Base-by-base conservation (phyloP, 2,797 vertebrate species). In the Enteromius unitaeniatus region DNA sequence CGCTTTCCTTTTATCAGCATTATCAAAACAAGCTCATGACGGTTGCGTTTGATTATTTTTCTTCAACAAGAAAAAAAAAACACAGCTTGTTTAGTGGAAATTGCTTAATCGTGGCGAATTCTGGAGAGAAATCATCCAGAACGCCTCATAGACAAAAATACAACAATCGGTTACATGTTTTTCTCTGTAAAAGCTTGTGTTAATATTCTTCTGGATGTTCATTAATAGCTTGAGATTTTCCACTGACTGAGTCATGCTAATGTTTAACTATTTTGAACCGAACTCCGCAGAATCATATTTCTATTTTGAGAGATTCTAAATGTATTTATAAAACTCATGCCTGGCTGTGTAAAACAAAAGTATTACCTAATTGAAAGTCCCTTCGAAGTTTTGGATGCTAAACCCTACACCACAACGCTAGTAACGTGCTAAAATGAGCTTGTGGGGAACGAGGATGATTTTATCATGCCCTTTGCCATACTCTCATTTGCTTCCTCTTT, bases 401-500 rank as follows among this genome's bases (percentile, higher is more conserved):
- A 70, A 60, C 49, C 75, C 58, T 79, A 82, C 84, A 84, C 51
- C 26, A 21, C 85, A 55, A 23, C 4, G 40, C 65, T 81, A n/a
- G 82, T 31, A 82, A 77, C 49, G 42, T 53, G 76, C 78, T 47
- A 34, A 70, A 78, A 84, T 80, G 84, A 84, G 85, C 78, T 84
- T 78, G 69, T 74, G 78, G 78, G 58, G 82, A 86, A 83, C 47
- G 75, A 80, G 85, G 76, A 83, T 83, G 82, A 87, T 87, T 79
- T 67, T 23, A 70, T 84, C 77, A 23, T 87, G 88, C 82, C 86
- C 86, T 81, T 55, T 76, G 80, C 86, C 82, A 82, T 87, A 81
- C 80, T 76, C 72, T 85, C 78, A 87, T 78, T 88, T 83, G 78
- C 80, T 42, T 78, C 14, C 49, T 84, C 85, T 87, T 86, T 83